Percentiles rank a stretch among this genome's conserved stretches.
These are phyloP conservation scores for Rhegmatorhina hoffmannsi DNA, from an alignment of 2,113 vertebrate genomes.

Conservation along the genomic window DNA sequence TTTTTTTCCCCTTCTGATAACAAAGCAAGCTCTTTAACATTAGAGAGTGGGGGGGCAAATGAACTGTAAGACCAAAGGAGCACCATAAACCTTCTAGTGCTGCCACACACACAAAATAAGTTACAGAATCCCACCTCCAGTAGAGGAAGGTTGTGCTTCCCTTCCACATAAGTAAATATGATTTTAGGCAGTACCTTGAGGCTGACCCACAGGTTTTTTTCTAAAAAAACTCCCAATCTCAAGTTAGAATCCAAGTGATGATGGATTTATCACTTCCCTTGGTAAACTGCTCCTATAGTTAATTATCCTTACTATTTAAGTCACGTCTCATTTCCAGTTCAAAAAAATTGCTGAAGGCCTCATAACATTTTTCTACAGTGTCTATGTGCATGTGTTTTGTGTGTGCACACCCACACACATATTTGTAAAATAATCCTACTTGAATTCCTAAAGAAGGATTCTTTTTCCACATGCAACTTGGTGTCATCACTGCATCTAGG, in stretches of 20 bases:
- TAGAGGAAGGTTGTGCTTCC: not conserved
- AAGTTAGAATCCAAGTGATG: not conserved
- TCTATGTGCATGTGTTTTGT: not conserved
- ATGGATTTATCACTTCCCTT: conserved; percentile 60
- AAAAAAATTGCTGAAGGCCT: not conserved
- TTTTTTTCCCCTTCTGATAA: not conserved
- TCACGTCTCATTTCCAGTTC: conserved; percentile 58
- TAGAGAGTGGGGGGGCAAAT: too few relatives aligned
- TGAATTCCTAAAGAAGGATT: not conserved
- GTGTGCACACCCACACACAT: not conserved
- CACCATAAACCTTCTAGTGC: not conserved
- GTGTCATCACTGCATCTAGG: not conserved
- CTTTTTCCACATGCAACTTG: not conserved
- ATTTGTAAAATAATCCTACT: not conserved
- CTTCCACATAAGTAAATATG: not conserved
- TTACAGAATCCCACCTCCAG: not conserved
- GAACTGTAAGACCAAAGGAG: not conserved
- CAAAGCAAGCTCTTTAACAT: not conserved
- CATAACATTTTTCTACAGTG: not conserved
- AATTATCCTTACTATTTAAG: conserved; percentile 61
- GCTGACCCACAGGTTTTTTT: not conserved
- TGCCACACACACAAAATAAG: not conserved
- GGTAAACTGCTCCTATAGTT: conserved; percentile 42
- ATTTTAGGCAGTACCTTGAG: not conserved
- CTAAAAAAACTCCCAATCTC: not conserved